Base-by-base conservation (phyloP, 1,140 invertebrate species). In the Chrysopa pallens region DNA sequence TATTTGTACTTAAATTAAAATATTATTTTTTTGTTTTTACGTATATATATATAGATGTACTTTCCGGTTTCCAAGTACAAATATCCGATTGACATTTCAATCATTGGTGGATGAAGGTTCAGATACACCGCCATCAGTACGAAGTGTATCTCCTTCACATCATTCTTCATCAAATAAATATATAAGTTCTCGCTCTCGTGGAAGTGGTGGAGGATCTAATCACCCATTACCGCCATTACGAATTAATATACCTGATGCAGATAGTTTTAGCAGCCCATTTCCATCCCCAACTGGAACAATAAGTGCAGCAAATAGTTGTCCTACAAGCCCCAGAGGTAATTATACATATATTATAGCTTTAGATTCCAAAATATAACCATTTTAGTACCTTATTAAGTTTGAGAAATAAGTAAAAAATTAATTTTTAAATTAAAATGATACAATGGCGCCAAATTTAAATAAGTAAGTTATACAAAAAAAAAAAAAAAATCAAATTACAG, bases 21-120 rank as follows among this genome's bases (percentile, higher is more conserved):
- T 41, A 36, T 48, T 47, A 54, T 50, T 42, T 42, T 42, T 48
- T 49, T 45, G 46, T 45, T 41, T 35, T 45, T 42, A 46, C 46
- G 56, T 54, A 50, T 48, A 77, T 77, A 23, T 71, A 77, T 77
- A 23, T 71, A 96, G 90, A 59, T 95, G 90, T 67, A 82, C 81
- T 41, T 78, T 96, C 53, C 74, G 91, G 53, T 98, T 98, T 68
- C 92, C 93, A 37, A 95, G 90, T 62, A 98, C 92, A 61, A 95
- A 87, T 60, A 95, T 96, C 59, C 80, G 88, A 50, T 76, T 98
- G 47, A 73, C 83, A 58, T 96, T 96, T 66, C 85, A 93, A 65
- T 93, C 89, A 35, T 69, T 95, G 53, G 76, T 93, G 44, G 86
- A 90, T 55, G 73, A 77, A 49, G 63, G 68, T 31, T 48, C 49